Evolutionary conservation across 2,888 invertebrate genomes (phyloP).

Genomic region (Caenorhabditis sp.): DNA sequence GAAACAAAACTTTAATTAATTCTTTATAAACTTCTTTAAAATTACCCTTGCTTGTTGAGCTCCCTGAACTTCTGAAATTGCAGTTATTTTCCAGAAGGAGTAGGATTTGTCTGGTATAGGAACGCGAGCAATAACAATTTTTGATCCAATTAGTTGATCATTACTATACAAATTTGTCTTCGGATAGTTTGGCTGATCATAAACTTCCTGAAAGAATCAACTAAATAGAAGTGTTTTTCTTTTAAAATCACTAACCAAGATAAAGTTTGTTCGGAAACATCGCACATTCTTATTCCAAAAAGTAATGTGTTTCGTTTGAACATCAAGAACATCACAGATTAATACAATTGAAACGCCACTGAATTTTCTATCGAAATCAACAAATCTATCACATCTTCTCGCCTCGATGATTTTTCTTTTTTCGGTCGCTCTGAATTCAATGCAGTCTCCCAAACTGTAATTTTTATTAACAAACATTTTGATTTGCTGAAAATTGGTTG

Average conservation of each 20-base stretch:
- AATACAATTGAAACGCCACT: not conserved
- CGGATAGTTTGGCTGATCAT: not conserved
- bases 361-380: not conserved
- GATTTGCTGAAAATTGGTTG: no score
- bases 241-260: not conserved
- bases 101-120: not conserved
- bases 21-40: no score
- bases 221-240: no score
- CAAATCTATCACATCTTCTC: not conserved
- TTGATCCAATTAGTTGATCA: not conserved
- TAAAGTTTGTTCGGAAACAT: not conserved
- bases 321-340: not conserved
- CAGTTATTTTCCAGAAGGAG: not conserved
- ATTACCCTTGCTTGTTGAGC: no score
- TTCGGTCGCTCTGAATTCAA: not conserved
- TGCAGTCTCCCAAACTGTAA: not conserved
- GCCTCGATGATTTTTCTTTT: not conserved
- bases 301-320: not conserved
- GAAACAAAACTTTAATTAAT: no score
- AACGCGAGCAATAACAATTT: not conserved
- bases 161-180: not conserved
- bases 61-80: not conserved
- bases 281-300: not conserved
- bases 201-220: not conserved
- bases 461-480: no score